Conservation (phyloP, 2,113 vertebrate species). For the Polyodon spathula region DNA sequence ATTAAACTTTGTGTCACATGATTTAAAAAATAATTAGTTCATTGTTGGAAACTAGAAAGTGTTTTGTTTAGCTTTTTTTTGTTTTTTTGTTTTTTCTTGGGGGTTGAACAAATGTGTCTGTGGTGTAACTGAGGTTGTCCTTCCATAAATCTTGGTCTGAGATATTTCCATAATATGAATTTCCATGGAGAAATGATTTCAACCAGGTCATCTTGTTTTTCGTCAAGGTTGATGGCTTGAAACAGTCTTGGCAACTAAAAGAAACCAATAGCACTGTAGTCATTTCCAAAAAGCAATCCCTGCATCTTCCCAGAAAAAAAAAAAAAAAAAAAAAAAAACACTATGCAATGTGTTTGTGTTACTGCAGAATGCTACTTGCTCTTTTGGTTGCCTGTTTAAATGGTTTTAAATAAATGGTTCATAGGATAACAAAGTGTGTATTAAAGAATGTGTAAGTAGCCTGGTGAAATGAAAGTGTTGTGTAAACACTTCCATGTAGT, state of each 20-base stretch:
- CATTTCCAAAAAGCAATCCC: not conserved
- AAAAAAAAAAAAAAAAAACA: slow-evolving; percentile 1
- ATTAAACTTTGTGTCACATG: slow-evolving; percentile 5
- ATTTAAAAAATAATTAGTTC: not conserved
- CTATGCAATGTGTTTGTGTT: not conserved
- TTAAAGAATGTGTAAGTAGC: not conserved
- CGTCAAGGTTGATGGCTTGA: not conserved
- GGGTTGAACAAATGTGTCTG: not conserved
- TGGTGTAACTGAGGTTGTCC: not conserved
- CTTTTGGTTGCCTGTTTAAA: not conserved
- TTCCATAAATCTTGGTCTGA: not conserved
- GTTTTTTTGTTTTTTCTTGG: not conserved
- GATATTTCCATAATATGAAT: not conserved
- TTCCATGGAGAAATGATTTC: not conserved
- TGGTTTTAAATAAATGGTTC: slow-evolving; percentile 5
- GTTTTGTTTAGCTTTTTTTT: not conserved
- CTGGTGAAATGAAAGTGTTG: slow-evolving; percentile 12
- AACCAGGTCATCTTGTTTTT: not conserved
- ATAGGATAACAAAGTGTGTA: slow-evolving; percentile 9
- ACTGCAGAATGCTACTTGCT: not conserved
- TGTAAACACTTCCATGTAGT: slow-evolving; percentile 8
- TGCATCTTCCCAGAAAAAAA: slow-evolving; percentile 3
- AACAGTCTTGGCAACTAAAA: not conserved
- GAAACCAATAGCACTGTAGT: not conserved
- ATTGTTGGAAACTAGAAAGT: not conserved